These are phyloP conservation scores for Cantharis lateralis DNA, from an alignment of 2,888 invertebrate genomes.

Conservation along the genomic window DNA sequence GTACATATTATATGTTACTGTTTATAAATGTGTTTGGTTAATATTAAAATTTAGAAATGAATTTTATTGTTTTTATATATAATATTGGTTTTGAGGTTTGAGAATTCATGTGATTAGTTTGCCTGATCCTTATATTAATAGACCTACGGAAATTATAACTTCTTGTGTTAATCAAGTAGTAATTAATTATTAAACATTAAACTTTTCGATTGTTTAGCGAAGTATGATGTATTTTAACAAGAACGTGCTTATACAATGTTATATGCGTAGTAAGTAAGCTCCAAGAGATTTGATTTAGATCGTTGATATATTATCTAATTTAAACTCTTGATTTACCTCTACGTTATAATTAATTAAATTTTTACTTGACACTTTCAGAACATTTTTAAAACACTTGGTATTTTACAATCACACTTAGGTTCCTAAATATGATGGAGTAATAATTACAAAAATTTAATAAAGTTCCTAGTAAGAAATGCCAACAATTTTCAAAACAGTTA, in stretches of 20 bases:
- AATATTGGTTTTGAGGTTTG: not conserved
- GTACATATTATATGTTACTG: not conserved
- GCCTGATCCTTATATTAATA: not conserved
- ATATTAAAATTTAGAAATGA: not conserved
- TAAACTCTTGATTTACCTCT: not conserved
- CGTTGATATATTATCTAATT: not conserved
- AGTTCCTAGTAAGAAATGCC: not conserved
- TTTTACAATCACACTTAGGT: not conserved
- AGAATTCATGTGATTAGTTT: not conserved
- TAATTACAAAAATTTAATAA: not conserved
- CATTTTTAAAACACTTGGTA: not conserved
- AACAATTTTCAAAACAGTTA: not conserved
- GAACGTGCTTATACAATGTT: not conserved
- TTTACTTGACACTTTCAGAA: not conserved
- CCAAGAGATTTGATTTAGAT: not conserved
- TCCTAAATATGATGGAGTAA: not conserved
- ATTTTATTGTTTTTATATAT: not conserved
- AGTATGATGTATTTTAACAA: not conserved
- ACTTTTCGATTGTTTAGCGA: not conserved
- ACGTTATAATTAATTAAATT: not conserved
- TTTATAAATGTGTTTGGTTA: not conserved
- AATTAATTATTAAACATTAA: not conserved
- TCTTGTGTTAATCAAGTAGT: not conserved
- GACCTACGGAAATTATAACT: not conserved
- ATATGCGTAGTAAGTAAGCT: not conserved